Conservation (phyloP, 1,140 invertebrate species). For the Centruroides sculpturatus region DNA sequence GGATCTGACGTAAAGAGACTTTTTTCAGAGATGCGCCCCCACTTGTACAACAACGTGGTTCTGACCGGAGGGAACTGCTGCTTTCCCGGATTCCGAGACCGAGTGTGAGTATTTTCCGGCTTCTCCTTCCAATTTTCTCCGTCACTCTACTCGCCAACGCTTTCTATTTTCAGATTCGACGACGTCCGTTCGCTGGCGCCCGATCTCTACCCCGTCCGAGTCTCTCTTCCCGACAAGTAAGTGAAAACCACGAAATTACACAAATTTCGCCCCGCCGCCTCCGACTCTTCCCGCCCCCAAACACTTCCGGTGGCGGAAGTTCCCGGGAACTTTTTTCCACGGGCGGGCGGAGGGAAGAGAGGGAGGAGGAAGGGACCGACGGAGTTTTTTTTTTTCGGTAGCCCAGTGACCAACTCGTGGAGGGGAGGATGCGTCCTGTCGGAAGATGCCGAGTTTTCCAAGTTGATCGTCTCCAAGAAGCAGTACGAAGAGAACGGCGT, state of each 20-base stretch:
- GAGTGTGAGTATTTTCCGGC: constrained; percentile 40
- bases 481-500: constrained; percentile 75
- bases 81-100: constrained; percentile 60
- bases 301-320: background rate
- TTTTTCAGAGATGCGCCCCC: constrained; percentile 50
- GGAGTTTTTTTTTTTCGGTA: constrained; percentile 25
- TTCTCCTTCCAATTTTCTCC: too few species aligned
- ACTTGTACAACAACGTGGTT: constrained; percentile 74
- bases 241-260: background rate
- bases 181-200: constrained; percentile 66
- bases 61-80: constrained; percentile 72
- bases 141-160: background rate
- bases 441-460: constrained; percentile 53
- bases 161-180: constrained; percentile 25
- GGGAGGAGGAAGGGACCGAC: background rate
- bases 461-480: constrained; percentile 56
- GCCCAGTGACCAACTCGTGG: constrained; percentile 74
- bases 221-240: constrained; percentile 47
- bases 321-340: background rate
- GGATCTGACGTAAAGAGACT: too few species aligned
- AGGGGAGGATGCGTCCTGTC: constrained; percentile 63
- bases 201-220: constrained; percentile 54
- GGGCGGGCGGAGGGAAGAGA: background rate
- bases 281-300: too few species aligned
- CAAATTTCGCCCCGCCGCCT: too few species aligned